Base-by-base conservation (phyloP, 2,888 invertebrate genomes). In the Tribolium freemani region DNA sequence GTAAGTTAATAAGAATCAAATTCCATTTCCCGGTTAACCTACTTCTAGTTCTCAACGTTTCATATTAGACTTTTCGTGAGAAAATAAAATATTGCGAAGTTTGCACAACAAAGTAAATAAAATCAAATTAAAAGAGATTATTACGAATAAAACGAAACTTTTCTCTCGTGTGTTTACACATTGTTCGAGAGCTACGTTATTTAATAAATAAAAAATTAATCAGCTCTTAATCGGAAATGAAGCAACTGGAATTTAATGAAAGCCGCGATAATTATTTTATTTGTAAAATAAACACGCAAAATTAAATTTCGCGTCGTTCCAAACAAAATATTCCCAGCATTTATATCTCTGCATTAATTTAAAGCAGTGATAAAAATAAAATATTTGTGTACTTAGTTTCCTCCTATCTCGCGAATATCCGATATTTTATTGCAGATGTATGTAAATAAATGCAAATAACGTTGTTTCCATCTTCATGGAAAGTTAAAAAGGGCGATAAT, bases 1-100 rank as follows among this genome's bases (percentile, higher is more conserved):
- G 96, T 94, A 87, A 92, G 94, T 92, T 56, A 51, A 51, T 50
- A 63, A 51, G 50, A 11, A 13, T 57, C 31, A 20, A 51, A n/a
- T n/a, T 21, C 5, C n/a, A 21, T 38, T 38, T 38, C n/a, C 8
- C n/a, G 8, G 26, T 26, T 26, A 26, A 26, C 26, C 26, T 26
- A 26, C 26, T 26, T 26, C 26, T 3, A 5, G 26, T 26, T 26
- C 38, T 9, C 38, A 38, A 38, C 38, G 8, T 38, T 38, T 38
- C 8, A 38, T 38, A 38, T n/a, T n/a, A 8, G 38, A 38, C 8
- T 38, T 38, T 38, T 38, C 38, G 8, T 26, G n/a, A 38, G 6
- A 38, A 38, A n/a, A 38, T 26, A 26, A 26, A 26, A 26, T 26
- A 26, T 26, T 3, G 26, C 26, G 26, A 26, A 0, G 26, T 26